Percentiles rank a stretch among this genome's conserved stretches.
These are phyloP conservation scores for Limnodromus scolopaceus DNA, from an alignment of 2,797 vertebrate species.

Conservation along the genomic window DNA sequence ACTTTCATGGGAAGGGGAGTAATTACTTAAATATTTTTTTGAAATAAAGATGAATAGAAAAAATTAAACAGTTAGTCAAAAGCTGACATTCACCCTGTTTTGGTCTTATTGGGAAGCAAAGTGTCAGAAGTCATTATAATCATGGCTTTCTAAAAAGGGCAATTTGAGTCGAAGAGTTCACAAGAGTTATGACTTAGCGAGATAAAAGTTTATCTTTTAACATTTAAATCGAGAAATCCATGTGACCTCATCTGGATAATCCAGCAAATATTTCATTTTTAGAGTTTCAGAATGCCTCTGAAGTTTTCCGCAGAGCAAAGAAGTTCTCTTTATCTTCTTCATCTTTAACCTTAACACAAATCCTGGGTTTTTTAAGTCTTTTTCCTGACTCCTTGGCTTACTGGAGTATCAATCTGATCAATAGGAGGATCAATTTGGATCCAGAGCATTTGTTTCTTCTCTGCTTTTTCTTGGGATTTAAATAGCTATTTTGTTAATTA, in stretches of 20 bases:
- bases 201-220: neutral
- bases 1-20: neutral
- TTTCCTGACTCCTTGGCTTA: neutral
- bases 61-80: neutral
- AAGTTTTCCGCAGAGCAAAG: neutral
- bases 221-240: neutral
- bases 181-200: neutral
- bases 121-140: neutral
- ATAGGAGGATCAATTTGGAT: neutral
- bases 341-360: neutral
- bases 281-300: neutral
- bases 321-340: neutral
- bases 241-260: neutral
- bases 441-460: neutral
- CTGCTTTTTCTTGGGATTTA: neutral
- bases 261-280: neutral
- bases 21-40: neutral
- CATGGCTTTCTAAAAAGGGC: neutral
- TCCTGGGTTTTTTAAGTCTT: neutral
- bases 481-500: neutral
- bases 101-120: neutral
- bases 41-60: neutral
- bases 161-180: neutral
- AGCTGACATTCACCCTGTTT: neutral
- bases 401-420: neutral